Evolutionary conservation across 2,888 invertebrate species (phyloP), one percentile per base, ranked within the genome.

Genomic region (Anthoptus insignis): DNA sequence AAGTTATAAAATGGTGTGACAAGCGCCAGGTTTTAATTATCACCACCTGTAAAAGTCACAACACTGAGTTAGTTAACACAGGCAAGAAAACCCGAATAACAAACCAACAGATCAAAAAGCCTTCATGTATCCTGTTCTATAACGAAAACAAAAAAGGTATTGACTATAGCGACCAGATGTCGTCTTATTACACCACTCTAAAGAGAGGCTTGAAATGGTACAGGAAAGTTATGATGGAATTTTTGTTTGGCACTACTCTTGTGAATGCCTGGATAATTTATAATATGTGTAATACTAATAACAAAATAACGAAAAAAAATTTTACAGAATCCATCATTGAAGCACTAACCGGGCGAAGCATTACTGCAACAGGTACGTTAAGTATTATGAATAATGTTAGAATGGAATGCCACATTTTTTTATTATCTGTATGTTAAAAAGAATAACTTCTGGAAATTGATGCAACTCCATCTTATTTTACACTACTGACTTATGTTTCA

Each of bases 1-100:
- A 65, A 65, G 67, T 74, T 49, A 52, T 76, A 29, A 73, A 74
- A 71, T 75, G 75, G 73, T 57, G 64, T 42, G 76, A 76, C 56
- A 75, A 76, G 70, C 65, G 76, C 50, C 66, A 59, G 59, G 50
- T 72, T 53, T 14, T 49, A n/a, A 70, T 70, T 66, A 52, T 72
- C 21, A 56, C 66, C 49, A 68, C 67, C 8, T 59, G 68, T 37
- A 37, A 37, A 37, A n/a, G 9, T 9, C 32, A 32, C 53, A 57
- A 69, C 56, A 52, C 52, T 45, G 32, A n/a, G 19, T n/a, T 66
- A 19, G 53, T 45, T 16, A 32, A 67, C 16, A 66, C 64, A 50
- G 27, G 27, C 27, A 27, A 27, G 27, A 27, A 27, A 27, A 27
- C 27, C 64, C 59, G 9, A 64, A 63, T 58, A 67, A 50, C 70